Conservation (phyloP, 2,797 vertebrate species). For the Ctenopoma multispine region DNA sequence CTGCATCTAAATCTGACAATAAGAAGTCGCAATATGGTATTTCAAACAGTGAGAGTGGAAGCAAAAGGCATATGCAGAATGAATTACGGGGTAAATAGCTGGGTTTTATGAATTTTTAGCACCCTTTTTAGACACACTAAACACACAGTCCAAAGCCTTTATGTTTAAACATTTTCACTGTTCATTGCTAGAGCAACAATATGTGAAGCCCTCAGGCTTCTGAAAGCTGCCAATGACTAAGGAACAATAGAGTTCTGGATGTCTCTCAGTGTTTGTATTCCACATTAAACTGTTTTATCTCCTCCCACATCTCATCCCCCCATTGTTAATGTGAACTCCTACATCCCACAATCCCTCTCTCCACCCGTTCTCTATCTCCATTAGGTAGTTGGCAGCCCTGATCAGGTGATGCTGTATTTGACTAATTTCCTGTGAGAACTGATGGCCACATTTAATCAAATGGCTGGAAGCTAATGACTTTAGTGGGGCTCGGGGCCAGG, state of each 20-base stretch:
- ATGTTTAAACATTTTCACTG: slow-evolving; percentile 31
- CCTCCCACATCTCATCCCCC: slow-evolving; percentile 53
- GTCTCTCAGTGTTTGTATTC: slow-evolving; percentile 48
- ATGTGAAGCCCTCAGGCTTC: slow-evolving; percentile 48
- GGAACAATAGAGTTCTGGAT: slow-evolving; percentile 46
- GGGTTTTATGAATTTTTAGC: slow-evolving; percentile 16
- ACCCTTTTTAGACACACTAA: neutral
- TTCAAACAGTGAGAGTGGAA: slow-evolving; percentile 14
- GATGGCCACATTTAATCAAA: slow-evolving; percentile 44
- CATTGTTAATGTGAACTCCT: slow-evolving; percentile 54
- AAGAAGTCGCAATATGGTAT: neutral
- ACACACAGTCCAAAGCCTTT: slow-evolving; percentile 32
- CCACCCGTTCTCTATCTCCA: slow-evolving; percentile 33
- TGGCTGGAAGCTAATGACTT: slow-evolving; percentile 25
- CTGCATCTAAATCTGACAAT: neutral
- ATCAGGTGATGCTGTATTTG: slow-evolving; percentile 35
- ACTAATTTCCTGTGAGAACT: slow-evolving; percentile 45
- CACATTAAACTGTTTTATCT: slow-evolving; percentile 57
- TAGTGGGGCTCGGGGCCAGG: neutral
- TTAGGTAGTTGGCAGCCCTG: slow-evolving; percentile 34
- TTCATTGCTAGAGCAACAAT: slow-evolving; percentile 35
- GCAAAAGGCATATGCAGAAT: neutral
- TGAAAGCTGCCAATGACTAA: slow-evolving; percentile 50
- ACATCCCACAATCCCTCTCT: slow-evolving; percentile 46
- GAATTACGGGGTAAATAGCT: slow-evolving; percentile 9